phyloP scores from a whole-genome alignment of 1,140 invertebrate species.

The Maconellicoccus hirsutus region DNA sequence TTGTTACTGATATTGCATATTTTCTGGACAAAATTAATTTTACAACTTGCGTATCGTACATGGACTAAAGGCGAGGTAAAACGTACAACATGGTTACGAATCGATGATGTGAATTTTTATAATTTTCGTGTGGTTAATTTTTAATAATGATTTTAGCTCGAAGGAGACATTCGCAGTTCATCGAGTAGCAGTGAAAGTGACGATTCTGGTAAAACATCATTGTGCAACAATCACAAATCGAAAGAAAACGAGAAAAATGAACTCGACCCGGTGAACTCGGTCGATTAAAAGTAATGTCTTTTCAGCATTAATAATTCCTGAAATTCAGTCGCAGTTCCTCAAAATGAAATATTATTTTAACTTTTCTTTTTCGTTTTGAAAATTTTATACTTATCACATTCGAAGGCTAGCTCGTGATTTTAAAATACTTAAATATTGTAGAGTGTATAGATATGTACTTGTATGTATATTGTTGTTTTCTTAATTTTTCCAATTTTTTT shows the following conservation, averaged over 20 bases:
- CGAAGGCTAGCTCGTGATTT: neutral
- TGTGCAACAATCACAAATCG: constrained; percentile 32
- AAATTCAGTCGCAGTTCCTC: constrained; percentile 17
- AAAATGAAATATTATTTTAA: neutral
- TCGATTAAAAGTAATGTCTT: neutral
- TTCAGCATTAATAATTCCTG: neutral
- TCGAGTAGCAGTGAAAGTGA: constrained; percentile 42
- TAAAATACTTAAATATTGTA: neutral
- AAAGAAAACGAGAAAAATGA: constrained; percentile 23
- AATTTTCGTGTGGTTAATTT: neutral
- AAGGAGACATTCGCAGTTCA: constrained; percentile 59
- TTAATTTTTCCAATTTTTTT: neutral
- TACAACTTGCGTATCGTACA: constrained; percentile 73
- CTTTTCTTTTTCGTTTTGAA: neutral
- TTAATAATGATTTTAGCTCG: constrained; percentile 49
- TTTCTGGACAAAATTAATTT: constrained; percentile 91
- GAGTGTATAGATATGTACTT: neutral
- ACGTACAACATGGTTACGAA: neutral
- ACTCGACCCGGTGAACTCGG: neutral
- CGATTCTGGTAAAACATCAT: constrained; percentile 33
- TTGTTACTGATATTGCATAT: constrained; percentile 76
- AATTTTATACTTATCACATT: constrained; percentile 1
- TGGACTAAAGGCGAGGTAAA: constrained; percentile 65
- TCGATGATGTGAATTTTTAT: neutral
- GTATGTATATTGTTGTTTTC: neutral